Conservation (phyloP, 2,888 invertebrate genomes). For the Beris morrisii region DNA sequence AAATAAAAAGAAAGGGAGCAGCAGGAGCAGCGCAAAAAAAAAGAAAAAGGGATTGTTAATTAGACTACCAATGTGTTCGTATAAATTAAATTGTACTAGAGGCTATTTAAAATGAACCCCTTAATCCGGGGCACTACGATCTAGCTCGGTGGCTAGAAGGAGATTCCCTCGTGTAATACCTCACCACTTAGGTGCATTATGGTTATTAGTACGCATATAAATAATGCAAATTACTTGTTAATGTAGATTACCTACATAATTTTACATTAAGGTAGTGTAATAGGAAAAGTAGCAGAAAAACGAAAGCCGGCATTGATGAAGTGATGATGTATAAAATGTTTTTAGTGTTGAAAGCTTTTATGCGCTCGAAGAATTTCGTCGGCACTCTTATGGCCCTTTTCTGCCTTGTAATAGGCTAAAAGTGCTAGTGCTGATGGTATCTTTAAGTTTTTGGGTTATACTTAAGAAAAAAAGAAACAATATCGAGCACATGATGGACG, state of each 20-base stretch:
- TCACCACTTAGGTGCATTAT: slow-evolving; percentile 5
- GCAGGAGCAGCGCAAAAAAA: slow-evolving; percentile 8
- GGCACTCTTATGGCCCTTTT: neutral
- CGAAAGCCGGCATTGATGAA: slow-evolving; percentile 10
- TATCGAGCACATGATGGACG: neutral
- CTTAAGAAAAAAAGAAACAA: neutral
- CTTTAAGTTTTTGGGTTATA: neutral
- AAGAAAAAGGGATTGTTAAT: slow-evolving; percentile 1
- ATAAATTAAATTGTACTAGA: slow-evolving; percentile 27
- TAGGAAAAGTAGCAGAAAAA: slow-evolving; percentile 1
- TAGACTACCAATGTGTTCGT: slow-evolving; percentile 9
- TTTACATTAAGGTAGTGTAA: slow-evolving; percentile 18
- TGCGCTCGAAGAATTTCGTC: too few species aligned
- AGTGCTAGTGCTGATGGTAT: neutral
- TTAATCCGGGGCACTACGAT: neutral
- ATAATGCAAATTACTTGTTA: slow-evolving; percentile 38
- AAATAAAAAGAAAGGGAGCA: too few species aligned
- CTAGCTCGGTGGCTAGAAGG: neutral
- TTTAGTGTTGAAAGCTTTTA: neutral
- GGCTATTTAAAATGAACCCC: slow-evolving; percentile 22
- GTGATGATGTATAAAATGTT: neutral
- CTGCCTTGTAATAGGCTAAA: neutral
- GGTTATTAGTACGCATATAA: slow-evolving; percentile 35
- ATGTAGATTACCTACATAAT: slow-evolving; percentile 35
- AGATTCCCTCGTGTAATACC: slow-evolving; percentile 9